Conservation (phyloP, 1,140 invertebrate species). For the Homalodisca vitripennis region DNA sequence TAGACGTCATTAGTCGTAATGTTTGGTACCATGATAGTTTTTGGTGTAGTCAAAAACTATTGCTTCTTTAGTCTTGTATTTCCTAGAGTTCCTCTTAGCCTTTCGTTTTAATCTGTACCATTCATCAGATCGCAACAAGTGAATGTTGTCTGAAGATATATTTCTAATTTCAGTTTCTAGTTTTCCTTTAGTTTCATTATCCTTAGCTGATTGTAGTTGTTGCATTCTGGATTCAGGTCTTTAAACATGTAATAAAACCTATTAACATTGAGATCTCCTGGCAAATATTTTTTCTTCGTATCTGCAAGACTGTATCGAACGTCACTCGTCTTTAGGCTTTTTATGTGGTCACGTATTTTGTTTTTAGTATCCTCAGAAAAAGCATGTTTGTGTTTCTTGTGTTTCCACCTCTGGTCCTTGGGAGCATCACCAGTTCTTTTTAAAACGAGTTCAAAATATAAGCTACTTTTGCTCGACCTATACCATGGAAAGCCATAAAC, state of each 20-base stretch:
- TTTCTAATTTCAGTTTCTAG: constrained; percentile 25
- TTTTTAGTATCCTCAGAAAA: constrained; percentile 17
- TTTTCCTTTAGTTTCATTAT: constrained; percentile 30
- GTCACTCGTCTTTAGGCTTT: constrained; percentile 25
- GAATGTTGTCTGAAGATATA: constrained; percentile 23
- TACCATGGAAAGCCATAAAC: constrained; percentile 26
- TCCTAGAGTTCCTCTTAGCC: constrained; percentile 4
- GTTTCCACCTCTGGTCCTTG: constrained; percentile 29
- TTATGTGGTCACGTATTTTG: constrained; percentile 27
- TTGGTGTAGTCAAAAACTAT: constrained; percentile 34
- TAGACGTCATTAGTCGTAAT: too few species aligned
- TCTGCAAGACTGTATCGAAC: constrained; percentile 27
- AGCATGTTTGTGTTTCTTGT: constrained; percentile 24
- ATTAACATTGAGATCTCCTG: constrained; percentile 29
- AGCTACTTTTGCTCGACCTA: constrained; percentile 24
- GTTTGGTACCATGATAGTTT: constrained; percentile 35
- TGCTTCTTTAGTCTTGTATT: constrained; percentile 27
- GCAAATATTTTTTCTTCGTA: constrained; percentile 30
- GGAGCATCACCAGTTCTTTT: constrained; percentile 26
- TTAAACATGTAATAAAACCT: constrained; percentile 40
- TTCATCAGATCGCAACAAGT: constrained; percentile 31
- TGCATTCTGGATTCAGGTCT: constrained; percentile 33
- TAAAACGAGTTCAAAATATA: constrained; percentile 29
- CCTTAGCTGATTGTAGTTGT: constrained; percentile 27
- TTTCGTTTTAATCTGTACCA: constrained; percentile 29